A percentile compares a stretch with the other conserved stretches of the same genome.
phyloP scores from a whole-genome alignment of 2,113 vertebrate species.

The Cariama cristata region DNA sequence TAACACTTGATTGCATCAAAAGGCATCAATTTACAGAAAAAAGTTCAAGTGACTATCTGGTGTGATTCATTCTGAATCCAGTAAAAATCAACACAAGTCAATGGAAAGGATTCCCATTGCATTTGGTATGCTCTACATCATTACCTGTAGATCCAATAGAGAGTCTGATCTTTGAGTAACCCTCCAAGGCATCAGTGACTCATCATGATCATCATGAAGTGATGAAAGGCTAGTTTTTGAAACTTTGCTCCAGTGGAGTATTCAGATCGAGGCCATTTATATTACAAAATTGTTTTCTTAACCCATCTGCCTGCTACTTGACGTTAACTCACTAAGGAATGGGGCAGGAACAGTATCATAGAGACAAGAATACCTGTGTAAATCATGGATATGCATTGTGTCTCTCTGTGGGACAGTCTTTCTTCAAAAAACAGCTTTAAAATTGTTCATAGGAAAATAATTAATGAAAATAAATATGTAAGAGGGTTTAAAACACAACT shows the following conservation, averaged over 20 bases:
- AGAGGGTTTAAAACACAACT: not conserved
- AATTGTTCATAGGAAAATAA: not conserved
- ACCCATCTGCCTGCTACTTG: not conserved
- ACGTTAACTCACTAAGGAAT: not conserved
- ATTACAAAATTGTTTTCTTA: not conserved
- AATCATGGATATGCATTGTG: not conserved
- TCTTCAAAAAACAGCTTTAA: not conserved
- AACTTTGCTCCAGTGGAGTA: not conserved
- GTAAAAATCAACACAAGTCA: not conserved
- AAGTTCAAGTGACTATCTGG: not conserved
- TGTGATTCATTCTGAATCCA: not conserved
- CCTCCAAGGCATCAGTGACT: not conserved
- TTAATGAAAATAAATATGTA: not conserved
- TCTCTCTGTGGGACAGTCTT: not conserved
- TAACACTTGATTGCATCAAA: not conserved
- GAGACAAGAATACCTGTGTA: not conserved
- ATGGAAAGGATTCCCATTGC: not conserved
- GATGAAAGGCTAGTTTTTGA: not conserved
- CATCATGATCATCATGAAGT: rapidly evolving
- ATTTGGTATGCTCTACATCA: not conserved
- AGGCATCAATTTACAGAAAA: not conserved
- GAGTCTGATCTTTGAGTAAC: not conserved
- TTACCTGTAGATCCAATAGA: not conserved
- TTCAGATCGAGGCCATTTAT: not conserved
- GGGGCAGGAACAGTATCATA: not conserved